A percentile compares a stretch with the other conserved stretches of the same genome.
These are phyloP conservation scores for Halyomorpha halys DNA, from an alignment of 1,140 invertebrate genomes.

Conservation along the genomic window DNA sequence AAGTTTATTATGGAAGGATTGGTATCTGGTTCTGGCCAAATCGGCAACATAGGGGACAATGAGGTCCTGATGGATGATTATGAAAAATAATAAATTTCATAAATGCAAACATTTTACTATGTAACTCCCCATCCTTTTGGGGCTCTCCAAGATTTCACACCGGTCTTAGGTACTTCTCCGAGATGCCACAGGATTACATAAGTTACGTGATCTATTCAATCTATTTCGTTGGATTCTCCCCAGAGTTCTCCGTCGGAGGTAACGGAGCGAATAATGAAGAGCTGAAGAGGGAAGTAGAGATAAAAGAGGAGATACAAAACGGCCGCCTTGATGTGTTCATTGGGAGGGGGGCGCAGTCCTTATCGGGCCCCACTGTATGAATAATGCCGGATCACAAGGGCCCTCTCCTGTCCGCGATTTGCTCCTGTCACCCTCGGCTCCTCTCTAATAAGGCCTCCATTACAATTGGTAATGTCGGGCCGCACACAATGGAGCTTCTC, in stretches of 20 bases:
- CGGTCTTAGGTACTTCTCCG: no score
- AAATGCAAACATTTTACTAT: no score
- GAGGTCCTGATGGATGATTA: no score
- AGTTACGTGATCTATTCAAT: no score
- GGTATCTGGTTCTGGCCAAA: no score
- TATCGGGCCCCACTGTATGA: background rate
- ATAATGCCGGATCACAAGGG: background rate
- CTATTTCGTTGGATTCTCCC: no score
- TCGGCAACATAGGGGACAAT: no score
- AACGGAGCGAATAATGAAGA: background rate
- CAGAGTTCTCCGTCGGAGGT: background rate
- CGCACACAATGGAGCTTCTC: background rate
- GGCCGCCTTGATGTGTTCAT: constrained; percentile 4
- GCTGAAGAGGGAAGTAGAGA: background rate
- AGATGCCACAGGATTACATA: no score
- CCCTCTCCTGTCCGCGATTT: background rate
- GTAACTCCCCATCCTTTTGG: no score
- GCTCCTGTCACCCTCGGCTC: constrained; percentile 2
- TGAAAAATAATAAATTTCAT: no score
- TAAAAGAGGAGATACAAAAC: background rate
- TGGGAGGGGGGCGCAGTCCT: background rate
- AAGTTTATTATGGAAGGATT: no score
- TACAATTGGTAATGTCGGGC: constrained; percentile 8
- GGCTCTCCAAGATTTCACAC: no score
- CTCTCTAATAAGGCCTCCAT: background rate